Evolutionary conservation across 2,888 invertebrate species (phyloP).

Genomic region (Drosophila colorata): DNA sequence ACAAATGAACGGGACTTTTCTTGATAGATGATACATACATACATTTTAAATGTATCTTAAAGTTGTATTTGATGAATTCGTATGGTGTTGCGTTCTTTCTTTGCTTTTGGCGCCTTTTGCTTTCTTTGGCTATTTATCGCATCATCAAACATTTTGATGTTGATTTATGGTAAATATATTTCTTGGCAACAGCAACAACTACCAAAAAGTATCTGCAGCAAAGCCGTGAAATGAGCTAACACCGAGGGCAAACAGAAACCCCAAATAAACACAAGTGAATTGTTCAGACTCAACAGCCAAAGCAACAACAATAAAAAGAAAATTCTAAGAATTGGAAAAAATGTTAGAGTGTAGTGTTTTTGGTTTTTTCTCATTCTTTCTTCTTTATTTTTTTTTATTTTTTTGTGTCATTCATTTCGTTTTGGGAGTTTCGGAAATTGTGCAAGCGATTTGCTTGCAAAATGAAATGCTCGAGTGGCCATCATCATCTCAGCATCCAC

Average conservation of each 20-base stretch:
- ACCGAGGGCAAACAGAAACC: conserved; percentile 67
- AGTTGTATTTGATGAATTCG: conserved; percentile 41
- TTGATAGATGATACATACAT: not conserved
- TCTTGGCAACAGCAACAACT: conserved; percentile 44
- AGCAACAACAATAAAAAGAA: conserved; percentile 30
- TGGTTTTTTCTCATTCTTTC: not conserved
- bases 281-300: conserved; percentile 26
- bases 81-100: conserved; percentile 22
- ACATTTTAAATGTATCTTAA: conserved; percentile 9
- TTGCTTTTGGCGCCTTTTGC: conserved; percentile 49
- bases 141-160: conserved; percentile 81
- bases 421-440: conserved; percentile 69
- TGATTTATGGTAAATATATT: conserved; percentile 81
- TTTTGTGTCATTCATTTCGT: conserved; percentile 43
- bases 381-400: conserved; percentile 14
- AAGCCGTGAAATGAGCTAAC: conserved; percentile 67
- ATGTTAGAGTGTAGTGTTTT: conserved; percentile 22
- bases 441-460: conserved; percentile 63
- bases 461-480: conserved; percentile 52
- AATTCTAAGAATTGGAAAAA: conserved; percentile 26
- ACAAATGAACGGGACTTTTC: conserved; percentile 15
- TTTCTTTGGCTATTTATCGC: conserved; percentile 76
- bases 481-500: conserved; percentile 18
- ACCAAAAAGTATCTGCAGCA: conserved; percentile 50
- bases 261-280: conserved; percentile 68